Evolutionary conservation across 1,140 invertebrate genomes (phyloP).

Genomic region (Drosophila elegans): DNA sequence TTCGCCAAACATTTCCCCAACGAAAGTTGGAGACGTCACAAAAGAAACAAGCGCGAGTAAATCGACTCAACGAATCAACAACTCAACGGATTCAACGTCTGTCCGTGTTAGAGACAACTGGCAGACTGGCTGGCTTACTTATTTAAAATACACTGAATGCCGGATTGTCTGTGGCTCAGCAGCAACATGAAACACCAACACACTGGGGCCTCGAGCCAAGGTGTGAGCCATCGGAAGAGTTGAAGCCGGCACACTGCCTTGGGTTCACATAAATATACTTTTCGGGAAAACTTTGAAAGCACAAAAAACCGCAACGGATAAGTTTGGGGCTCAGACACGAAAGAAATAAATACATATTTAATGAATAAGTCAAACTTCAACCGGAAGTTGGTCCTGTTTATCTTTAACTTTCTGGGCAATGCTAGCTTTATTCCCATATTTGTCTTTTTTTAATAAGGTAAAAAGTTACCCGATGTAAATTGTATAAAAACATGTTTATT

Average conservation of each 20-base stretch:
- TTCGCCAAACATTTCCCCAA: conserved; percentile 58
- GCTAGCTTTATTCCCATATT: conserved; percentile 9
- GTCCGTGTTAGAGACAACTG: conserved; percentile 35
- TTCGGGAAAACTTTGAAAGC: conserved; percentile 12
- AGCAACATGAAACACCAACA: conserved; percentile 35
- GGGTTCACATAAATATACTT: conserved; percentile 10
- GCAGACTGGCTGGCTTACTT: conserved; percentile 53
- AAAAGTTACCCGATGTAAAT: too few species aligned
- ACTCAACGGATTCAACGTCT: conserved; percentile 46
- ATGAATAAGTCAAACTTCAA: conserved; percentile 37
- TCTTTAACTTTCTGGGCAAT: conserved; percentile 1
- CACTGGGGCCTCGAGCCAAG: conserved; percentile 2
- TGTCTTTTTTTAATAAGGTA: background rate
- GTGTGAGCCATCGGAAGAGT: conserved; percentile 34
- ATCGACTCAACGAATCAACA: conserved; percentile 8
- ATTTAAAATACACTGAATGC: conserved; percentile 9
- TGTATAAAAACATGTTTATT: too few species aligned
- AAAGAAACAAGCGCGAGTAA: conserved; percentile 16
- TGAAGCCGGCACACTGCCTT: conserved; percentile 27
- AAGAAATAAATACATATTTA: conserved; percentile 48
- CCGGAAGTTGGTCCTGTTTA: conserved; percentile 25
- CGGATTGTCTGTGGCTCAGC: conserved; percentile 20
- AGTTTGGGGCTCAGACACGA: conserved; percentile 14
- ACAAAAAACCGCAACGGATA: conserved; percentile 32
- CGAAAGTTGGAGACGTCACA: background rate